Evolutionary conservation across 2,797 vertebrate genomes (phyloP), one percentile per base, ranked within the genome.

Genomic region (Prunella strophiata): DNA sequence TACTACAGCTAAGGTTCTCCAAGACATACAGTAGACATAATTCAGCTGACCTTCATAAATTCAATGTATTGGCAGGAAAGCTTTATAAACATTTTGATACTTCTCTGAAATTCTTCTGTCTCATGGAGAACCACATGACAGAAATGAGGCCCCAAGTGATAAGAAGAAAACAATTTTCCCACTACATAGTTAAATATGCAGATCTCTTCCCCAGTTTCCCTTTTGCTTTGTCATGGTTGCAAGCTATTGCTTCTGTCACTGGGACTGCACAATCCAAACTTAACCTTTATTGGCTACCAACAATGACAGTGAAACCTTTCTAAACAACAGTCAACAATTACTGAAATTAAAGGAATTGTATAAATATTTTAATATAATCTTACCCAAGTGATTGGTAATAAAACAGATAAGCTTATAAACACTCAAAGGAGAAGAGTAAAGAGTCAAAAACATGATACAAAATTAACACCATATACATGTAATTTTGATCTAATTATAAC

Each of bases 311-410:
- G 19, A 67, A 86, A 20, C 22, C 17, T 20, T 71, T 73, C 68
- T 34, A 83, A 22, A 52, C 27, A 68, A 59, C 1, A 74, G 16
- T 38, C 29, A 70, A 30, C 76, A 92, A 51, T 6, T 7, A 10
- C 3, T 78, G 29, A 54, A 81, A 57, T 57, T 13, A 72, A 50
- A 22, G 20, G 27, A 62, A 36, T 25, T 0, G 0, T 13, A 0
- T 7, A 82, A 71, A 8, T 30, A 22, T 43, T 91, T 62, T 43
- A 27, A 11, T 18, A 32, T 34, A 51, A 75, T 38, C 50, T 65
- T 89, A 45, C 38, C 13, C 9, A 38, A 75, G n/a, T 32, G 29
- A 55, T n/a, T 3, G 2, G 5, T 43, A 66, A 38, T 48, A 75
- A 48, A 80, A 36, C 17, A 52, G 27, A 23, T 36, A 61, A 52